phyloP scores from a whole-genome alignment of 2,797 vertebrate species.

The Enteromius fasciolatus region DNA sequence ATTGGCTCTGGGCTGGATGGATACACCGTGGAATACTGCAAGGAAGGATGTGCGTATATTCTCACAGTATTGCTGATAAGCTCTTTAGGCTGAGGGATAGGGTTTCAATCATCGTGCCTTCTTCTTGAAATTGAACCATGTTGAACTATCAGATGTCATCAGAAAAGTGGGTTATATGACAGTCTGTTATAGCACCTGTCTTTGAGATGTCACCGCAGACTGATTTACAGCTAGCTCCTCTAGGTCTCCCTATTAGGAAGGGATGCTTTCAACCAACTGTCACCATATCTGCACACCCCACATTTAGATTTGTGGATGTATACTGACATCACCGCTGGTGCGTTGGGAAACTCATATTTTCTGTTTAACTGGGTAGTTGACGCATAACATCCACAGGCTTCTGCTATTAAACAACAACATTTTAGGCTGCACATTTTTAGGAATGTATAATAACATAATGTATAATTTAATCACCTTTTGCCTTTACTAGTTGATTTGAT shows the following conservation, averaged over 20 bases:
- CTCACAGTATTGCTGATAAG: constrained; percentile 37
- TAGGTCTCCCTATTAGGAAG: constrained; percentile 70
- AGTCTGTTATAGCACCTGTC: constrained; percentile 74
- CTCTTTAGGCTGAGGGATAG: constrained; percentile 5
- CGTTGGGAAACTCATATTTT: not conserved
- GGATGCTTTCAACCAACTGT: constrained; percentile 70
- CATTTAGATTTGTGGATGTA: constrained; percentile 74
- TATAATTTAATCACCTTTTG: not conserved
- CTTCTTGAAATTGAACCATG: constrained; percentile 35
- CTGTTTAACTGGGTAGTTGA: not conserved
- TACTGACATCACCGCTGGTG: constrained; percentile 64
- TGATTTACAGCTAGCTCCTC: constrained; percentile 62
- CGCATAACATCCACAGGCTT: not conserved
- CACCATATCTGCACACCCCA: constrained; percentile 67
- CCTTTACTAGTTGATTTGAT: not conserved
- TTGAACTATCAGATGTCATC: constrained; percentile 36
- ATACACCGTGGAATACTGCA: constrained; percentile 87
- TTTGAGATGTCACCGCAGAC: constrained; percentile 68
- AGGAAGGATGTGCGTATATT: constrained; percentile 84
- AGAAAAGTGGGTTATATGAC: constrained; percentile 32
- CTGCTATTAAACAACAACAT: not conserved
- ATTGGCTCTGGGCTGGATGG: constrained; percentile 83
- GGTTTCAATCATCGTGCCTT: constrained; percentile 39
- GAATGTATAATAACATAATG: not conserved
- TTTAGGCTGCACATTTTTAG: not conserved